These are phyloP conservation scores for Candidula unifasciata DNA, from an alignment of 2,888 invertebrate genomes.

Conservation along the genomic window DNA sequence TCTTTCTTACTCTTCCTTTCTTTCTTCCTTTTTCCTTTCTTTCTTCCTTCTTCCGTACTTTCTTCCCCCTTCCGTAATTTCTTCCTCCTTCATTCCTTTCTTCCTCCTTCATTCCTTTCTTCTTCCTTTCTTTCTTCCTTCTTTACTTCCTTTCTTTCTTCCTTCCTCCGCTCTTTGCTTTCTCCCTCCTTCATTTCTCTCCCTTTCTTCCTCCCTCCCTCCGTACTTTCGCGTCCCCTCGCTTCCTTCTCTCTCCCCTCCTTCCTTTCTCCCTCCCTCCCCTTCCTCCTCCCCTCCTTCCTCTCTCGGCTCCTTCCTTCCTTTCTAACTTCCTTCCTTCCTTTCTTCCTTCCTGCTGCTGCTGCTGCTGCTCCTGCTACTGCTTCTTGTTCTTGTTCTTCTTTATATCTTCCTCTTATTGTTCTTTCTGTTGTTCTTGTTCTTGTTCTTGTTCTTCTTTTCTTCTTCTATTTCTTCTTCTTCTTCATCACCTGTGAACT, in stretches of 20 bases:
- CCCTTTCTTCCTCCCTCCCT: not conserved
- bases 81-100: not conserved
- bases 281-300: not conserved
- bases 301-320: not conserved
- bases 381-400: too few relatives aligned
- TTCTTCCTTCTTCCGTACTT: not conserved
- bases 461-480: too few relatives aligned
- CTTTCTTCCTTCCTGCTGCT: not conserved
- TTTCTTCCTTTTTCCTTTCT: not conserved
- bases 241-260: not conserved
- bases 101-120: slow-evolving; percentile 17
- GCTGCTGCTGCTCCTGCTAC: not conserved
- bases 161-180: slow-evolving; percentile 24
- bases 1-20: not conserved
- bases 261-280: not conserved
- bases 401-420: too few relatives aligned
- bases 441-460: too few relatives aligned
- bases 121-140: slow-evolving; percentile 18
- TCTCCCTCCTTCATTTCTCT: slow-evolving; percentile 10
- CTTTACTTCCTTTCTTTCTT: slow-evolving; percentile 30
- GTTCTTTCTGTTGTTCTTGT: too few relatives aligned
- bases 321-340: not conserved
- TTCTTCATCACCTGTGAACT: too few relatives aligned
- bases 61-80: not conserved
- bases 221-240: not conserved